Evolutionary conservation across 2,888 invertebrate genomes (phyloP), one percentile per base, ranked within the genome.

Genomic region (Parnassius orleans): DNA sequence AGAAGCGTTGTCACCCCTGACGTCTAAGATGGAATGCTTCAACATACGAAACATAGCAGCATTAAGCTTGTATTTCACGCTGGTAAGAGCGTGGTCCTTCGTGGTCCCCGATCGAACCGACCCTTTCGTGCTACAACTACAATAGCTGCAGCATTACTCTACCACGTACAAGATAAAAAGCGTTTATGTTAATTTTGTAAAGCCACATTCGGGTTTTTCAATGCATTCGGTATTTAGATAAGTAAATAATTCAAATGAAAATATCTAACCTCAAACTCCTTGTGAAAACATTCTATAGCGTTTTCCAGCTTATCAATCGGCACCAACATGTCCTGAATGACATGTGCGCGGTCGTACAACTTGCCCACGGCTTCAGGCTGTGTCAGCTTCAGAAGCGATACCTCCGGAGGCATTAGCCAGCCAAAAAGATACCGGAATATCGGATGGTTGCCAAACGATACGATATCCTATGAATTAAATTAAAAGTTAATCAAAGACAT

Each of bases 381-480:
- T 0, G 96, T 96, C 68, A 95, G 84, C 82, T 97, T 97, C 66
- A 97, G 85, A 10, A 97, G 89, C 0, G 96, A 94, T 10, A 97
- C 94, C 80, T 97, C 97, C 0, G 96, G 96, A 0, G 97, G 97
- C 85, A 96, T 94, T 86, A 95, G 87, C 96, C 96, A 97, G 0
- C 96, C 97, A 63, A 96, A 91, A 11, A 95, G 79, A 68, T 90
- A 93, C 0, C 97, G 94, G 86, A 97, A 97, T 42, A 95, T 44
- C 0, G 91, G 76, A 75, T 95, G 92, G 83, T 97, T 97, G 33
- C 96, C 97, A 79, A 97, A 97, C 0, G 96, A 95, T 62, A 97
- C 93, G 57, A 97, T 96, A 70, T 97, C 96, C 95, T 96, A 14
- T 14, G 12, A 19, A 3, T 15, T 41, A 53, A 65, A 66, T 14